phyloP scores from a whole-genome alignment of 2,113 vertebrate species.

The Chelonoidis abingdonii region DNA sequence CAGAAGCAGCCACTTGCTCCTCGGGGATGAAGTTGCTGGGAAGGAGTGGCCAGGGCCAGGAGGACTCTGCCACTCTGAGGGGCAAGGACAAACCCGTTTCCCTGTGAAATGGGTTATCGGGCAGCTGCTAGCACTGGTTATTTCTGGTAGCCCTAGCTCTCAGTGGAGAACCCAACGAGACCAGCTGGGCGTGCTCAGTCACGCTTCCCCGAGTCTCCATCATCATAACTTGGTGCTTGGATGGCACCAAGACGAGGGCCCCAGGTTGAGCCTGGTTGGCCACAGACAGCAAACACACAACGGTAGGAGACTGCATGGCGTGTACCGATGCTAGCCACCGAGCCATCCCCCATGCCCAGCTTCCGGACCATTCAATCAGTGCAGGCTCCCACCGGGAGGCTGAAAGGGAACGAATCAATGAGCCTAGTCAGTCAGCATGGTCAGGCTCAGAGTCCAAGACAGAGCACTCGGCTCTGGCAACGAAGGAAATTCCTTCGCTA shows the following conservation, averaged over 20 bases:
- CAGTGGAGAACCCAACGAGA: too few relatives aligned
- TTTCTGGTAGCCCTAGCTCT: background rate
- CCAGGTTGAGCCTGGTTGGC: background rate
- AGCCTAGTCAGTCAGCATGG: background rate
- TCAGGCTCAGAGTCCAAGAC: background rate
- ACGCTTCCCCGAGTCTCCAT: background rate
- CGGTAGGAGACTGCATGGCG: background rate
- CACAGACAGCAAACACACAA: background rate
- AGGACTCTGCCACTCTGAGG: too few relatives aligned
- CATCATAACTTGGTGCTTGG: background rate
- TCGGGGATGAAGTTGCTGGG: too few relatives aligned
- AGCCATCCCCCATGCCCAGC: background rate
- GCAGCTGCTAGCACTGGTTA: background rate
- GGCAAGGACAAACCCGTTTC: too few relatives aligned
- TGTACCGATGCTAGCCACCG: background rate
- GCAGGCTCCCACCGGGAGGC: background rate
- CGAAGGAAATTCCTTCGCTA: background rate
- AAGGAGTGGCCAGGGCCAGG: too few relatives aligned
- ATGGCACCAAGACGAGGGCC: background rate
- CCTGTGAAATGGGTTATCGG: too few relatives aligned
- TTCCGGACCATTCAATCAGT: background rate
- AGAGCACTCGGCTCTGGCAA: background rate
- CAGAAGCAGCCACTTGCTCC: too few relatives aligned
- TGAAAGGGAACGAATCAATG: background rate
- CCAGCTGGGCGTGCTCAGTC: background rate